These are phyloP conservation scores for Sceloporus undulatus DNA, from an alignment of 2,113 vertebrate species.

Conservation along the genomic window DNA sequence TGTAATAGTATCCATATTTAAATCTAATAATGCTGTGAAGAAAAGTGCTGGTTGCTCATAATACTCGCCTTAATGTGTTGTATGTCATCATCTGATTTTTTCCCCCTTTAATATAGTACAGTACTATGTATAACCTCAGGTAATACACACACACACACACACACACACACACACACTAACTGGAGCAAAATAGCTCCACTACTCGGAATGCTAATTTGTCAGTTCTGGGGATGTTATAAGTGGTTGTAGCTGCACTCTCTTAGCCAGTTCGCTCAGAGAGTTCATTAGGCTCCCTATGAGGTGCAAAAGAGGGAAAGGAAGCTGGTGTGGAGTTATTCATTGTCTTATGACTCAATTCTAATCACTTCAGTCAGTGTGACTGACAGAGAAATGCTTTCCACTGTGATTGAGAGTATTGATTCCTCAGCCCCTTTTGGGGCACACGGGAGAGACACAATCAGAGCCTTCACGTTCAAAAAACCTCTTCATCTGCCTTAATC, in stretches of 20 bases:
- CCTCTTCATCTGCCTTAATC: conserved; percentile 98
- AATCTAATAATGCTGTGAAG: conserved; percentile 44
- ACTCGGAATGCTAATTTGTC: conserved; percentile 66
- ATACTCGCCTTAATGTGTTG: conserved; percentile 11
- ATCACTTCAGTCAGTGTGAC: conserved; percentile 93
- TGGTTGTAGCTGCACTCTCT: conserved; percentile 67
- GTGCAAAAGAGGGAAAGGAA: conserved; percentile 86
- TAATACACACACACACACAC: conserved; percentile 27
- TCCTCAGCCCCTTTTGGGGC: conserved; percentile 87
- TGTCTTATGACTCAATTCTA: conserved; percentile 96
- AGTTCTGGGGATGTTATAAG: conserved; percentile 30
- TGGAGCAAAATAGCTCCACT: conserved; percentile 40
- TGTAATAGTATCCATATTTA: conserved; percentile 9
- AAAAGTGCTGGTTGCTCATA: background rate
- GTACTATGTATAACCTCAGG: conserved; percentile 40
- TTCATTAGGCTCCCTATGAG: conserved; percentile 89
- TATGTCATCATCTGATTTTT: conserved; percentile 21
- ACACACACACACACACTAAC: conserved; percentile 22
- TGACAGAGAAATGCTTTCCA: conserved; percentile 91
- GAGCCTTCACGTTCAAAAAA: conserved; percentile 89
- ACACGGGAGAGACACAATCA: conserved; percentile 90
- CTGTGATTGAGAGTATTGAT: conserved; percentile 97
- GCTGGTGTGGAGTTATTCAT: conserved; percentile 88
- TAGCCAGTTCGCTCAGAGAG: conserved; percentile 83
- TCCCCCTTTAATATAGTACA: background rate